Evolutionary conservation across 2,888 invertebrate species (phyloP).

Genomic region (Aelia acuminata): DNA sequence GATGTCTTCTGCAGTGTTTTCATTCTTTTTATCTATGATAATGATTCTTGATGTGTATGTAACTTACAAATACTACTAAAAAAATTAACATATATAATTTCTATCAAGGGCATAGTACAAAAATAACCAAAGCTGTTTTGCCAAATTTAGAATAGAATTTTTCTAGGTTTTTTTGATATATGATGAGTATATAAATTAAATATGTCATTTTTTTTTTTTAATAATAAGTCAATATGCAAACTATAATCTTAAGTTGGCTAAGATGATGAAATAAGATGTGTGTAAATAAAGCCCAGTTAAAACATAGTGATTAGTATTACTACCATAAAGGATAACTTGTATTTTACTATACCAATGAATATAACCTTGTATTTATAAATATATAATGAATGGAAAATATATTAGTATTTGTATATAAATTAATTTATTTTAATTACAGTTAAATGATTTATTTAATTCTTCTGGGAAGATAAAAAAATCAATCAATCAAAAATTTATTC

Average conservation of each 20-base stretch:
- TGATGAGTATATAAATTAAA: too few relatives aligned
- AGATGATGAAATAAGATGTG: not conserved
- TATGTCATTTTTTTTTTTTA: not conserved
- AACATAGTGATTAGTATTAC: not conserved
- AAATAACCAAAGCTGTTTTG: slow-evolving; percentile 17
- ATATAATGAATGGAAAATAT: not conserved
- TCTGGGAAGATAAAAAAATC: too few relatives aligned
- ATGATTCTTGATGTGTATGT: slow-evolving; percentile 62
- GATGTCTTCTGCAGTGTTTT: slow-evolving; percentile 76
- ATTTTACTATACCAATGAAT: not conserved
- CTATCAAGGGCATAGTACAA: not conserved
- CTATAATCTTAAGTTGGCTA: not conserved
- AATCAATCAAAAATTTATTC: too few relatives aligned
- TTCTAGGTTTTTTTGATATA: not conserved
- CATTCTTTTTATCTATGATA: slow-evolving; percentile 71
- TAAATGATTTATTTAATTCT: not conserved
- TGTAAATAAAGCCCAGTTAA: not conserved
- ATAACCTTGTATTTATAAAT: not conserved
- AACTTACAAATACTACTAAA: slow-evolving; percentile 61
- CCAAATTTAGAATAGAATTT: slow-evolving; percentile 15
- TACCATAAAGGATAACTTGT: not conserved
- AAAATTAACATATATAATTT: not conserved
- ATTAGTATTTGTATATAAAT: not conserved
- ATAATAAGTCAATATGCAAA: not conserved
- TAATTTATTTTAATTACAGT: not conserved